A percentile compares a stretch with the other conserved stretches of the same genome.
These are phyloP conservation scores for Microcebus lehilahytsara DNA, from an alignment of 2,113 vertebrate genomes.

Conservation along the genomic window DNA sequence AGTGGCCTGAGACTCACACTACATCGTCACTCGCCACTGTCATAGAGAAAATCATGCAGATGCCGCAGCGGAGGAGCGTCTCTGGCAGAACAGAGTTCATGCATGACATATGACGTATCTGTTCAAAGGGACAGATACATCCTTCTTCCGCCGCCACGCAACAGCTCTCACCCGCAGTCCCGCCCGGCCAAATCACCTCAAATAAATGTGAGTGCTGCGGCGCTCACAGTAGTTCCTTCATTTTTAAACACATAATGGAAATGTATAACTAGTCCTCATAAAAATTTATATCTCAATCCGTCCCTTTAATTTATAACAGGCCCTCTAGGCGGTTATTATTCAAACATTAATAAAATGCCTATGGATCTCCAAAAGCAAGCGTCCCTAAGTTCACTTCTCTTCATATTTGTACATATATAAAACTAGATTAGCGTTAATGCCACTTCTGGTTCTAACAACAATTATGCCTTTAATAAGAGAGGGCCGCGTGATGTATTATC, in stretches of 20 bases:
- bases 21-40: constrained; percentile 81
- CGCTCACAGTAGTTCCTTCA: constrained; percentile 92
- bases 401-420: constrained; percentile 92
- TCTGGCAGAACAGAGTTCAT: constrained; percentile 82
- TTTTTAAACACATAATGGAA: constrained; percentile 97
- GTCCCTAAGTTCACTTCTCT: constrained; percentile 87
- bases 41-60: constrained; percentile 84
- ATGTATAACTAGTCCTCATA: constrained; percentile 96
- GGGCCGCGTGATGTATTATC: constrained; percentile 90
- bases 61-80: constrained; percentile 77
- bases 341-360: constrained; percentile 98
- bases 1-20: constrained; percentile 78
- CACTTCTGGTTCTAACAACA: constrained; percentile 91
- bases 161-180: constrained; percentile 74
- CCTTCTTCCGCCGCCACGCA: constrained; percentile 82
- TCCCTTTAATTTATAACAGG: constrained; percentile 95
- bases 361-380: constrained; percentile 93
- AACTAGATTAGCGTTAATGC: constrained; percentile 88
- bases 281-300: constrained; percentile 97
- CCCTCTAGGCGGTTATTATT: constrained; percentile 98
- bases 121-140: constrained; percentile 88
- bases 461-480: constrained; percentile 93
- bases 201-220: constrained; percentile 86
- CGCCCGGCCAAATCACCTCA: constrained; percentile 84
- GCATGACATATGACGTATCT: constrained; percentile 87